Evolutionary conservation across 2,797 vertebrate genomes (phyloP), one percentile per base, ranked within the genome.

Genomic region (Clangula hyemalis): DNA sequence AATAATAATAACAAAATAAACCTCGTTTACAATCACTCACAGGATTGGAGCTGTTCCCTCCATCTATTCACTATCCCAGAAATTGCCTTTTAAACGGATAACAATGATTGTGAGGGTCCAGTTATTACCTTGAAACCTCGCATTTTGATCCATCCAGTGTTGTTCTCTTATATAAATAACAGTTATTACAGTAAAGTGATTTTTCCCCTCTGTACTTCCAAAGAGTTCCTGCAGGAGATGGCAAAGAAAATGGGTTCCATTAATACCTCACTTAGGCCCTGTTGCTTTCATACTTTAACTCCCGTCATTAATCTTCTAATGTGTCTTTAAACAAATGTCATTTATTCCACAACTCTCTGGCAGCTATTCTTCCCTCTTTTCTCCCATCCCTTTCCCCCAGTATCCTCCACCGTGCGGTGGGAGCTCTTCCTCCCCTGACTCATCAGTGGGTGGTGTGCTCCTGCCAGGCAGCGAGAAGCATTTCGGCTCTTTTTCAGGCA

Each of bases 101-200:
- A 97, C 96, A 97, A 97, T 89, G 95, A 97, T 96, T 97, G 95
- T 20, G 65, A 97, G 90, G 91, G 96, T 91, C 95, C 93, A 81
- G 97, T 90, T 95, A 97, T 97, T 98, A 95, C 96, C 93, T 83
- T 85, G 92, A 97, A 98, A 97, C 91, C 94, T 97, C 75, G 71
- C 94, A 97, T 97, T 97, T 97, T 96, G 97, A 96, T 97, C 95
- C 94, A 97, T 87, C 96, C 95, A 94, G 62, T 91, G 95, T 94
- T 94, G 85, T 78, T 97, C 90, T 92, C 91, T 92, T 97, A 95
- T 87, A 98, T 97, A 98, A 98, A 98, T 98, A 98, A 97, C 96
- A 96, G 97, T 97, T 97, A 98, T 98, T 98, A 97, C 96, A 71
- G 95, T 86, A 94, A 97, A 98, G 95, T 58, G 91, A 96, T 97